These are phyloP conservation scores for Scaptomyza flava DNA, from an alignment of 2,888 invertebrate species.

Conservation along the genomic window DNA sequence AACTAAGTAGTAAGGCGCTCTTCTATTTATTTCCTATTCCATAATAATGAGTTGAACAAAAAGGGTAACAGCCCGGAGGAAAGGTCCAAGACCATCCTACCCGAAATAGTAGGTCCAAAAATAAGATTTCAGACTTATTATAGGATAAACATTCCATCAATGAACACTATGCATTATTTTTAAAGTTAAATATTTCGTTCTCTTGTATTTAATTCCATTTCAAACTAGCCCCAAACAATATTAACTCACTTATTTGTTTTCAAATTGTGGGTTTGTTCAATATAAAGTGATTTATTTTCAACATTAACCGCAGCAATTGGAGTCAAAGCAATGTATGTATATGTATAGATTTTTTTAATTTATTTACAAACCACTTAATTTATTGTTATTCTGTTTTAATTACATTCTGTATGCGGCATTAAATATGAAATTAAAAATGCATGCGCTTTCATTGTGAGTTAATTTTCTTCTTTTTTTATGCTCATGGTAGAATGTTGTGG, in stretches of 20 bases:
- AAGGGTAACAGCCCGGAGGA: constrained; percentile 3
- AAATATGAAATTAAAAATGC: constrained; percentile 71
- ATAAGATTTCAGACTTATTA: not conserved
- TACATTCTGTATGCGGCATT: constrained; percentile 71
- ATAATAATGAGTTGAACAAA: not conserved
- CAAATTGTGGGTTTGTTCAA: constrained; percentile 5
- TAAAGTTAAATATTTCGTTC: not conserved
- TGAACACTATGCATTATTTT: not conserved
- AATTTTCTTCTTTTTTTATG: constrained; percentile 25
- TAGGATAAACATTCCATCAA: not conserved
- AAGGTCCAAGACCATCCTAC: not conserved
- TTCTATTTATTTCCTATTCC: constrained; percentile 10
- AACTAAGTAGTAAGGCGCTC: constrained; percentile 27
- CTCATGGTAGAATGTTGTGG: constrained; percentile 24
- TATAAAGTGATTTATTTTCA: constrained; percentile 23
- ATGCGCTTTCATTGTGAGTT: constrained; percentile 46
- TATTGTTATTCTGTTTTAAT: constrained; percentile 81
- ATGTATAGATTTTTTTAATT: constrained; percentile 61
- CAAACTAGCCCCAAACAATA: constrained; percentile 42
- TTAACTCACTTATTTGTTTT: constrained; percentile 50
- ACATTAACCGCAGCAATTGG: constrained; percentile 44
- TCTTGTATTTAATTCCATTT: constrained; percentile 15
- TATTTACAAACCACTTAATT: constrained; percentile 83
- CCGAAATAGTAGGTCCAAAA: not conserved
- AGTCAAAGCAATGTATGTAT: constrained; percentile 26